A percentile compares a stretch with the other conserved stretches of the same genome.
Conservation (phyloP, 2,113 vertebrate genomes). For the Syngnathus scovelli region DNA sequence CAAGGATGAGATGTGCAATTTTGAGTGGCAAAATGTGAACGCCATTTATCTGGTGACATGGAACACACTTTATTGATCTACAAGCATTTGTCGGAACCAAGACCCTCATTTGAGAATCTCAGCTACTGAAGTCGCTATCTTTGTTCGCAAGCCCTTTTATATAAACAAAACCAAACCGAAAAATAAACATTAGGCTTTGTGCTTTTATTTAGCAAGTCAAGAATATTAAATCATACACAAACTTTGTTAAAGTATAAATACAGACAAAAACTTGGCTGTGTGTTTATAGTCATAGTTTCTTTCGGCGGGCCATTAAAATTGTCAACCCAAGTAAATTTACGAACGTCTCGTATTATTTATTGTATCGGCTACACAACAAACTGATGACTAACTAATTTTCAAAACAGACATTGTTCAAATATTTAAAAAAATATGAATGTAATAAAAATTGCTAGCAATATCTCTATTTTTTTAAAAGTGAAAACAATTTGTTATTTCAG, state of each 20-base stretch:
- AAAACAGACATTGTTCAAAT: too few species aligned
- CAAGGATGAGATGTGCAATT: slow-evolving; percentile 53
- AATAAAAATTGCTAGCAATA: too few species aligned
- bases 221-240: not conserved
- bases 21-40: slow-evolving; percentile 54
- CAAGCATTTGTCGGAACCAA: slow-evolving; percentile 46
- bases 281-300: too few species aligned
- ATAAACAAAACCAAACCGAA: slow-evolving; percentile 19
- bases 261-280: too few species aligned
- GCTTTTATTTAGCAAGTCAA: slow-evolving; percentile 1
- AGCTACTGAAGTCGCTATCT: not conserved
- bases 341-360: too few species aligned
- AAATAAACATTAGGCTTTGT: slow-evolving; percentile 15
- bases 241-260: not conserved
- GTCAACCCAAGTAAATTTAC: too few species aligned
- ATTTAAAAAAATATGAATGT: too few species aligned
- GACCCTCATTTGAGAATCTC: slow-evolving; percentile 38
- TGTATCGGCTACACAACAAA: too few species aligned
- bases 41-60: slow-evolving; percentile 47
- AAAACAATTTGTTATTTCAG: too few species aligned
- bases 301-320: too few species aligned
- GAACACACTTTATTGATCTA: slow-evolving; percentile 47
- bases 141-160: slow-evolving; percentile 16
- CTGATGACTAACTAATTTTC: too few species aligned
- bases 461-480: too few species aligned